Conservation (phyloP, 2,888 invertebrate genomes). For the Epinotia bilunana region DNA sequence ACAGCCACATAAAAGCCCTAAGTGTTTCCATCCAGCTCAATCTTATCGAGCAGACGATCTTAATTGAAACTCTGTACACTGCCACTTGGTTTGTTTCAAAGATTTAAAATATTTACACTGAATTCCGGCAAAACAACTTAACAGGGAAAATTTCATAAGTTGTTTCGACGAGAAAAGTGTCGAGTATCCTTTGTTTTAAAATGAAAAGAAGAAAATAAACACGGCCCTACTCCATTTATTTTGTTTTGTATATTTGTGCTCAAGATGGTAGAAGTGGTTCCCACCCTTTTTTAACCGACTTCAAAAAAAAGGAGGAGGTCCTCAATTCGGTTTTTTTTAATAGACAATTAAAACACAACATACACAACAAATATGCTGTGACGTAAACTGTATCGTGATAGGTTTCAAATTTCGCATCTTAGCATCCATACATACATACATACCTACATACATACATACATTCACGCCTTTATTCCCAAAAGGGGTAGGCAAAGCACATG, state of each 20-base stretch:
- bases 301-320: no score
- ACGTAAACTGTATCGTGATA: not conserved
- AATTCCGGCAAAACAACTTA: not conserved
- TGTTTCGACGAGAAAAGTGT: not conserved
- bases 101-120: not conserved
- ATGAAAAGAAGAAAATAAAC: not conserved
- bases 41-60: conserved; percentile 12
- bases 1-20: conserved; percentile 2
- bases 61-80: conserved; percentile 4
- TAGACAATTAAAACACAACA: not conserved
- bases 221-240: no score
- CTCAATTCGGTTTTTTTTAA: no score
- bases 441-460: no score
- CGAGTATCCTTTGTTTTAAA: not conserved
- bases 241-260: not conserved
- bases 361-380: not conserved
- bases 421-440: no score
- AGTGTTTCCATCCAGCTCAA: not conserved
- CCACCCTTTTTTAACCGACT: no score
- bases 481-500: no score
- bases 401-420: not conserved
- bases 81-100: not conserved
- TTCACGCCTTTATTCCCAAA: no score
- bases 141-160: not conserved
- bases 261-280: not conserved